These are phyloP conservation scores for Heterotilapia buettikoferi DNA, from an alignment of 2,113 vertebrate genomes.

Conservation along the genomic window DNA sequence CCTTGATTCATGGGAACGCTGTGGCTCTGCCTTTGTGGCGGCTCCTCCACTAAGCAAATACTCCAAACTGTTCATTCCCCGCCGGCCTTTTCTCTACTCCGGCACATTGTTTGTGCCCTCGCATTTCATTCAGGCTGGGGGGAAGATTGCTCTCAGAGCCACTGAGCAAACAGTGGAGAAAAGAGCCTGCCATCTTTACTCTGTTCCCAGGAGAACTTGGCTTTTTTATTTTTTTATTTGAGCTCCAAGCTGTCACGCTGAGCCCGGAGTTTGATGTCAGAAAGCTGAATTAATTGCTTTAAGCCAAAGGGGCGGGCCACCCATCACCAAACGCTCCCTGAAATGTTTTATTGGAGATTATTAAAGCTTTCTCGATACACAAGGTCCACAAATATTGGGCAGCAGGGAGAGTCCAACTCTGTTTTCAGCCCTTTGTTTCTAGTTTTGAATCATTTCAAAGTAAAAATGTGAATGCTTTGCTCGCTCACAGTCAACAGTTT, in stretches of 20 bases:
- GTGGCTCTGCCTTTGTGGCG: conserved; percentile 81
- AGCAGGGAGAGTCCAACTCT: neutral
- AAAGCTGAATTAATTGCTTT: conserved; percentile 94
- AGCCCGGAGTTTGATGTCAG: conserved; percentile 88
- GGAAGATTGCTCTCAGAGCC: conserved; percentile 88
- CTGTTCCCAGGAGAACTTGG: conserved; percentile 92
- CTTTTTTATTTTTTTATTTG: conserved; percentile 86
- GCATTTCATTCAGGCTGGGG: conserved; percentile 87
- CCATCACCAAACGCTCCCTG: conserved; percentile 79
- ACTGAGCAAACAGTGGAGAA: conserved; percentile 91
- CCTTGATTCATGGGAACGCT: conserved; percentile 87
- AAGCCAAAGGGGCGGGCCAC: conserved; percentile 79
- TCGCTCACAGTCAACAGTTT: neutral
- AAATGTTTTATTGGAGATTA: conserved; percentile 73
- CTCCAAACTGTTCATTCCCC: conserved; percentile 88
- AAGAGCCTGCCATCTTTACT: conserved; percentile 82
- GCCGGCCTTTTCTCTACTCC: conserved; percentile 85
- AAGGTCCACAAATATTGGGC: conserved; percentile 29
- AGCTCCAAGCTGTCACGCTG: conserved; percentile 90
- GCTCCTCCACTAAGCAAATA: conserved; percentile 96
- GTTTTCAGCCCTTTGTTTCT: neutral
- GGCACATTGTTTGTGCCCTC: conserved; percentile 89
- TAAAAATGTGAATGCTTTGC: neutral
- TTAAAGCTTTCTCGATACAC: conserved; percentile 46
- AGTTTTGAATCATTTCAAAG: neutral